These are phyloP conservation scores for Epinotia bilunana DNA, from an alignment of 2,888 invertebrate genomes.

Conservation along the genomic window DNA sequence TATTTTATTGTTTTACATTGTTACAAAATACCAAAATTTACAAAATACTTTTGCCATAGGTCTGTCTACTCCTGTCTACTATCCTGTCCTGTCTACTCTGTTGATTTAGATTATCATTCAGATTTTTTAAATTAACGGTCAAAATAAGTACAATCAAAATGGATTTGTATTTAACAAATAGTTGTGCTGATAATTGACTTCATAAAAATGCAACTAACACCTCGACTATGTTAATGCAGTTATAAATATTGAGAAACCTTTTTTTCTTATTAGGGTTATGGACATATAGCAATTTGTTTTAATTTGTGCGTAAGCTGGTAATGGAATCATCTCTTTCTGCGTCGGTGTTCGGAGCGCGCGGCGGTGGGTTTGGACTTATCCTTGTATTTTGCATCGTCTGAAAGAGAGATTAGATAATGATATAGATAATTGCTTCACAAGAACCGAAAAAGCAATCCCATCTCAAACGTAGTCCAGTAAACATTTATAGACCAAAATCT, in stretches of 20 bases:
- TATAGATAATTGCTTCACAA: neutral
- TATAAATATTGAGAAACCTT: neutral
- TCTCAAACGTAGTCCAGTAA: too few relatives aligned
- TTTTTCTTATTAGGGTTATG: neutral
- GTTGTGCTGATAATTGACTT: neutral
- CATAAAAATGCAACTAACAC: neutral
- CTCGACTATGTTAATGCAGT: neutral
- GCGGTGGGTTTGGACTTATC: conserved; percentile 72
- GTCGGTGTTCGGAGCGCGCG: conserved; percentile 75
- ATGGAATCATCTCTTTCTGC: conserved; percentile 70
- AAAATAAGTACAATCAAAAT: neutral
- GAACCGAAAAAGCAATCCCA: too few relatives aligned
- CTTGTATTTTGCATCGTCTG: conserved; percentile 74
- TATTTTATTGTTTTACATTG: conserved; percentile 4
- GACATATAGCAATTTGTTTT: neutral
- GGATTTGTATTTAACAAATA: neutral
- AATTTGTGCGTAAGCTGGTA: neutral
- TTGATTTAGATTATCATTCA: neutral
- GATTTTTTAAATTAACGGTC: neutral
- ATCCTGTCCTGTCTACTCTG: conserved; percentile 1
- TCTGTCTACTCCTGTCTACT: too few relatives aligned
- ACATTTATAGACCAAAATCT: too few relatives aligned
- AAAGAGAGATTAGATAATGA: conserved; percentile 44
- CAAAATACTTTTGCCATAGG: neutral
- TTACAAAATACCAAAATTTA: conserved; percentile 7